Evolutionary conservation across 2,797 vertebrate genomes (phyloP).

Genomic region (Craterocephalus amniculus): DNA sequence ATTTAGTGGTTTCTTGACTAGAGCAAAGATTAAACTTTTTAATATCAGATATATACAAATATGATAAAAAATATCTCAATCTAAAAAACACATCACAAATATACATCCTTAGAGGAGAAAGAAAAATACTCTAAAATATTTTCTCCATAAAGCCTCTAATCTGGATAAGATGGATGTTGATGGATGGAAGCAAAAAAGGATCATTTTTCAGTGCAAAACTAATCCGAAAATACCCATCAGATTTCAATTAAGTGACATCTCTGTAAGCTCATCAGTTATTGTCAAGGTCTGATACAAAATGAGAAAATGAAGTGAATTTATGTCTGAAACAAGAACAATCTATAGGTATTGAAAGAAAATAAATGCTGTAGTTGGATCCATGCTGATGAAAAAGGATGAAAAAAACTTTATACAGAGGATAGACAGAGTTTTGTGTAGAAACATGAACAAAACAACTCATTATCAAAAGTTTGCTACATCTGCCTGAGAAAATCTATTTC

Average conservation of each 20-base stretch:
- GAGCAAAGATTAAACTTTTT: conserved; percentile 32
- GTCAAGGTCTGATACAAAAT: background rate
- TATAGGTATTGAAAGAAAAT: background rate
- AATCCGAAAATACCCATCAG: conserved; percentile 1
- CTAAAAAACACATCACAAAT: conserved; percentile 40
- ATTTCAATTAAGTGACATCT: conserved; percentile 6
- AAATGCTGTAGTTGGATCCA: background rate
- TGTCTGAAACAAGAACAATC: background rate
- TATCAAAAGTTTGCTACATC: background rate
- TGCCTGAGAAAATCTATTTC: background rate
- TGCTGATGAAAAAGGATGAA: background rate
- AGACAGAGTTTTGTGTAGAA: background rate
- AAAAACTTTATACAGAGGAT: background rate
- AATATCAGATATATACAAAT: conserved; percentile 29
- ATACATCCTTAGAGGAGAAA: conserved; percentile 32
- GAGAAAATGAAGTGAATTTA: conserved; percentile 12
- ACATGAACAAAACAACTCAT: background rate
- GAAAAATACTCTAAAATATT: conserved; percentile 31
- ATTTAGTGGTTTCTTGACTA: conserved; percentile 21
- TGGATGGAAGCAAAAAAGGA: conserved; percentile 35
- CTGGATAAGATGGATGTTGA: conserved; percentile 1
- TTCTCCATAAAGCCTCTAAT: conserved; percentile 34
- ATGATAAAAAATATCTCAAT: conserved; percentile 57
- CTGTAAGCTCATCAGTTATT: background rate
- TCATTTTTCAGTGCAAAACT: conserved; percentile 43